These are phyloP conservation scores for Syritta pipiens DNA, from an alignment of 2,888 invertebrate species.

Conservation along the genomic window DNA sequence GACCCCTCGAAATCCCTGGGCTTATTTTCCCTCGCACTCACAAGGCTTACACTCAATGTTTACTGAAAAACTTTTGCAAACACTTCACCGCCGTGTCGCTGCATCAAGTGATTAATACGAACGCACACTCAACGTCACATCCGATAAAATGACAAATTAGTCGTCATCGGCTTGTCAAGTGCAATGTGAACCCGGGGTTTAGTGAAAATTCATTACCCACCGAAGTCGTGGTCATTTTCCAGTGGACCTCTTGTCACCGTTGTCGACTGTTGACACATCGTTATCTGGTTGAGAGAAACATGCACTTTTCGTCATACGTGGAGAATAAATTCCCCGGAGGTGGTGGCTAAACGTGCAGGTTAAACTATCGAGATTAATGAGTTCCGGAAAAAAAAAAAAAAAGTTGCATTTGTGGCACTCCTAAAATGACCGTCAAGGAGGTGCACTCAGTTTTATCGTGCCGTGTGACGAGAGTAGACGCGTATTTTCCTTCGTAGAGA, in stretches of 20 bases:
- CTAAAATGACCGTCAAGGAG: slow-evolving; percentile 24
- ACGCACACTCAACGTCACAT: background rate
- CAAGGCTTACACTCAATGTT: too few relatives aligned
- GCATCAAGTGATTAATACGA: too few relatives aligned
- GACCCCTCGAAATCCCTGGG: too few relatives aligned
- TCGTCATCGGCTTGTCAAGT: background rate
- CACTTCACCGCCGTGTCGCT: too few relatives aligned
- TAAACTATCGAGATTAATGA: slow-evolving; percentile 41
- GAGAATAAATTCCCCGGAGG: slow-evolving; percentile 7
- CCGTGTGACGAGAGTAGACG: slow-evolving; percentile 46
- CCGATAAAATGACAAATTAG: background rate
- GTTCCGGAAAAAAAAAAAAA: slow-evolving; percentile 32
- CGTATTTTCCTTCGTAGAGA: too few relatives aligned
- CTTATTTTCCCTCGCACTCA: too few relatives aligned
- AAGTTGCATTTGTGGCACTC: slow-evolving; percentile 21
- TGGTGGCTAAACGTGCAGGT: slow-evolving; percentile 33
- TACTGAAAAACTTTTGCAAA: too few relatives aligned
- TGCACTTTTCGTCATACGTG: background rate
- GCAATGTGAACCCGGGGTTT: background rate
- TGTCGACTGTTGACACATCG: background rate
- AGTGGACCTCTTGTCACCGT: background rate
- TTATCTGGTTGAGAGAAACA: background rate
- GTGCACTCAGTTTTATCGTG: slow-evolving; percentile 42
- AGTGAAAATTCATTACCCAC: slow-evolving; percentile 8
- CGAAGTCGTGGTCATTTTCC: background rate